Percentiles rank a stretch among this genome's conserved stretches.
Conservation (phyloP, 2,797 vertebrate genomes). For the Argentina silus region DNA sequence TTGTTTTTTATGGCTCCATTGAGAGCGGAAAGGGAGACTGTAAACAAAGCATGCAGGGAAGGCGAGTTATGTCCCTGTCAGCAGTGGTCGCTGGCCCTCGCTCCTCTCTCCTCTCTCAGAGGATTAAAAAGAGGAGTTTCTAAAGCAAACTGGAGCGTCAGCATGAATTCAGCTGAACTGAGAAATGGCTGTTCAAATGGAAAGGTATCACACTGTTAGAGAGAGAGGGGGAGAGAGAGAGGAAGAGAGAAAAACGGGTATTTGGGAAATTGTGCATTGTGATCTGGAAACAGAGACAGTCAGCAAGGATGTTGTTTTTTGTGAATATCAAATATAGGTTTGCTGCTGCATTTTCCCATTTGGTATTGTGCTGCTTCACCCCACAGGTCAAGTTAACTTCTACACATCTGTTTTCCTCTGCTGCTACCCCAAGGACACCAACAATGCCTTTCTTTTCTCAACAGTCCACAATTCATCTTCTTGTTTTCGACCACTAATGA, state of each 20-base stretch:
- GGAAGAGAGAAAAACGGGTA: background rate
- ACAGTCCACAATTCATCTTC: slow-evolving; percentile 27
- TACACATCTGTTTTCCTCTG: background rate
- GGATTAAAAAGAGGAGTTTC: slow-evolving; percentile 71
- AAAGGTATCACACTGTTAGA: slow-evolving; percentile 29
- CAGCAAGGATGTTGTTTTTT: background rate
- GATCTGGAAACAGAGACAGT: background rate
- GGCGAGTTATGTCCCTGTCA: slow-evolving; percentile 78
- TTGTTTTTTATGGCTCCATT: slow-evolving; percentile 82
- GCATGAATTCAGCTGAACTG: slow-evolving; percentile 70
- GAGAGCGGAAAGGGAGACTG: slow-evolving; percentile 71
- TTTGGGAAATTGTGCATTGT: background rate
- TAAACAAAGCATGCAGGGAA: slow-evolving; percentile 75
- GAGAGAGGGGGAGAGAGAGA: background rate
- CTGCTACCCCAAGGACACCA: slow-evolving; percentile 24
- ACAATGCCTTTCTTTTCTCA: background rate
- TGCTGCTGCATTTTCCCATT: background rate
- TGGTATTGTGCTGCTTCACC: background rate
- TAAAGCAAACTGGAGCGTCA: slow-evolving; percentile 71
- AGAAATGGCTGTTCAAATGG: slow-evolving; percentile 69
- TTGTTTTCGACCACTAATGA: slow-evolving; percentile 59
- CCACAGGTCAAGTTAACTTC: slow-evolving; percentile 9
- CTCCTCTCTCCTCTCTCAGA: slow-evolving; percentile 50
- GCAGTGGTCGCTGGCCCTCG: slow-evolving; percentile 59
- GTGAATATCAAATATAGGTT: background rate